Conservation (phyloP, 92 coral and sea anemone genomes). For the Heteractis magnifica region DNA sequence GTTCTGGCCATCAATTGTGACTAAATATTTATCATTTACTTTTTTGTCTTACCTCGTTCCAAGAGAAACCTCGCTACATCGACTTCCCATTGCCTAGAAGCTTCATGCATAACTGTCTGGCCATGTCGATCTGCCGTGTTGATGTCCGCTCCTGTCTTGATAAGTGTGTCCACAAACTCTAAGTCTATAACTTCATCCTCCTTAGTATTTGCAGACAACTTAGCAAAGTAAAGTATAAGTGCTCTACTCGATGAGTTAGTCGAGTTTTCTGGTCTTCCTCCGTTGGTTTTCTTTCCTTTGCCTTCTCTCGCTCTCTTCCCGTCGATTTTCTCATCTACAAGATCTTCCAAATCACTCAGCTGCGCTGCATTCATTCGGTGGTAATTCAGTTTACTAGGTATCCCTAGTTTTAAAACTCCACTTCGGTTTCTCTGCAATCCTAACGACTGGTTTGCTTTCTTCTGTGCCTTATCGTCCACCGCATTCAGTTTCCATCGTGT, state of each 20-base stretch:
- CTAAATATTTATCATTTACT: too few species aligned
- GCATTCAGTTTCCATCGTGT: slow-evolving; percentile 66
- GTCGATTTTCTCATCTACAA: slow-evolving; percentile 53
- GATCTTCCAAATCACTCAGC: slow-evolving; percentile 77
- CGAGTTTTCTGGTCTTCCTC: neutral
- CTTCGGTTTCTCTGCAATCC: slow-evolving; percentile 22
- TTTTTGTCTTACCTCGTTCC: slow-evolving; percentile 67
- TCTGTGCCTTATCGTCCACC: slow-evolving; percentile 18
- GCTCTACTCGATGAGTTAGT: slow-evolving; percentile 92
- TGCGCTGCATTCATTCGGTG: slow-evolving; percentile 85
- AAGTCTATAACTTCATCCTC: slow-evolving; percentile 87
- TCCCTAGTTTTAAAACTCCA: slow-evolving; percentile 13
- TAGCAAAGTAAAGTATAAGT: slow-evolving; percentile 80
- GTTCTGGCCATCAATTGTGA: neutral
- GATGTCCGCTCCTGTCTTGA: slow-evolving; percentile 77
- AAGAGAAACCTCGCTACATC: slow-evolving; percentile 83
- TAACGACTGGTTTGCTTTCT: slow-evolving; percentile 44
- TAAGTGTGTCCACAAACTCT: slow-evolving; percentile 85
- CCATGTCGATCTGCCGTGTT: slow-evolving; percentile 90
- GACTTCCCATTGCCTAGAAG: slow-evolving; percentile 92
- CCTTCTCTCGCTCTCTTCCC: slow-evolving; percentile 29
- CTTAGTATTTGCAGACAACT: slow-evolving; percentile 73
- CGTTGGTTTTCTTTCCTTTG: neutral
- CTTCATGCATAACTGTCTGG: slow-evolving; percentile 87
- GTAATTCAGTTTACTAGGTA: slow-evolving; percentile 36